These are phyloP conservation scores for Tineola bisselliella DNA, from an alignment of 2,888 invertebrate genomes.

Conservation along the genomic window DNA sequence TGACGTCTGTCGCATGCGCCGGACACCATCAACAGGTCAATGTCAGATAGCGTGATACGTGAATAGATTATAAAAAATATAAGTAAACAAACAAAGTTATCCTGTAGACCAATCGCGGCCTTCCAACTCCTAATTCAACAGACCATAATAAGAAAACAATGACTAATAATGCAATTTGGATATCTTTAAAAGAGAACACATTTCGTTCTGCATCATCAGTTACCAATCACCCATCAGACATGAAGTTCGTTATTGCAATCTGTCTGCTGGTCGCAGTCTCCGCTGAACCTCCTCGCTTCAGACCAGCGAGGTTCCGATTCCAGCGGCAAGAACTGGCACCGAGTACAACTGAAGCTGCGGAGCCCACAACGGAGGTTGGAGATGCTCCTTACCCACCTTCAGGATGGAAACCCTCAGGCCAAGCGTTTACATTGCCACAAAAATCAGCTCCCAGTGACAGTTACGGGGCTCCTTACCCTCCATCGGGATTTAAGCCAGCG, in stretches of 20 bases:
- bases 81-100: constrained; percentile 23
- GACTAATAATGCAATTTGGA: constrained; percentile 35
- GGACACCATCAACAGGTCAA: constrained; percentile 33
- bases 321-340: constrained; percentile 56
- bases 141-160: constrained; percentile 46
- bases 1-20: not conserved
- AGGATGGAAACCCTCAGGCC: constrained; percentile 52
- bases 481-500: constrained; percentile 56
- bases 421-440: constrained; percentile 38
- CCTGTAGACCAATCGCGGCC: constrained; percentile 29
- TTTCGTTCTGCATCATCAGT: constrained; percentile 20
- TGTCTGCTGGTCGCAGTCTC: constrained; percentile 33
- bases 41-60: constrained; percentile 37
- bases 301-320: constrained; percentile 52
- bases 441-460: constrained; percentile 30
- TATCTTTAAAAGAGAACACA: constrained; percentile 33
- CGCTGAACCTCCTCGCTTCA: constrained; percentile 56
- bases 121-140: constrained; percentile 19
- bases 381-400: constrained; percentile 36
- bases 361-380: constrained; percentile 33
- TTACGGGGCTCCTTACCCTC: constrained; percentile 42
- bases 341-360: constrained; percentile 48
- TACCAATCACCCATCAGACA: constrained; percentile 25
- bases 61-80: constrained; percentile 24
- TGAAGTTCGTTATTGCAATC: constrained; percentile 43